A percentile compares a stretch with the other conserved stretches of the same genome.
These are phyloP conservation scores for Mamestra brassicae DNA, from an alignment of 2,888 invertebrate genomes.

Conservation along the genomic window DNA sequence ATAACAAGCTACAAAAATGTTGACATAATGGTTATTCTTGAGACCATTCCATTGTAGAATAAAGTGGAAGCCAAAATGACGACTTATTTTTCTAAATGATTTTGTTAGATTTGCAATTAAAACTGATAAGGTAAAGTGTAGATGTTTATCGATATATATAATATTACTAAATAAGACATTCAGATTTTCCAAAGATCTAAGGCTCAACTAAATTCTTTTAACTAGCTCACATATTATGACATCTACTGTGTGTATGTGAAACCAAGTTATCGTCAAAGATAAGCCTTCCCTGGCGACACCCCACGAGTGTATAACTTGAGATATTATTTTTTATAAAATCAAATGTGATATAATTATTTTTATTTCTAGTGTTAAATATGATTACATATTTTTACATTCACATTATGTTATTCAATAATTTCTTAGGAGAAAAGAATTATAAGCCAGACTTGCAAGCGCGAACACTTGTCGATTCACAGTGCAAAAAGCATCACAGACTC, in stretches of 20 bases:
- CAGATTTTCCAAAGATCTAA: conserved; percentile 89
- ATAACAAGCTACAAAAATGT: conserved; percentile 76
- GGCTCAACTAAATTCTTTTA: conserved; percentile 88
- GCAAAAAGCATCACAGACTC: conserved; percentile 25
- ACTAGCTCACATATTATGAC: conserved; percentile 79
- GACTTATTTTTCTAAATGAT: conserved; percentile 90
- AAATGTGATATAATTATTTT: conserved; percentile 76
- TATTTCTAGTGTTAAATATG: conserved; percentile 69
- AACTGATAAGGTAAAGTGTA: conserved; percentile 85
- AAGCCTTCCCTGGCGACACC: conserved; percentile 59
- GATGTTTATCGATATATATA: conserved; percentile 88
- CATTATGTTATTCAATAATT: conserved; percentile 41
- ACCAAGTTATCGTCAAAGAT: conserved; percentile 59
- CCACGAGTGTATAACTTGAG: conserved; percentile 49
- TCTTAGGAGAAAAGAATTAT: conserved; percentile 34
- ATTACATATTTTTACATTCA: conserved; percentile 52
- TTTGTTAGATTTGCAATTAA: conserved; percentile 89
- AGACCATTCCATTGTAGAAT: conserved; percentile 89
- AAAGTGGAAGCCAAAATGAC: conserved; percentile 90
- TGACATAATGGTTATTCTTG: conserved; percentile 85
- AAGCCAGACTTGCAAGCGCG: conserved; percentile 32
- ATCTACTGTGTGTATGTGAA: conserved; percentile 60
- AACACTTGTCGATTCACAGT: conserved; percentile 26
- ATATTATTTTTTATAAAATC: conserved; percentile 70
- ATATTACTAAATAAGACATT: conserved; percentile 80